Evolutionary conservation across 2,888 invertebrate genomes (phyloP).

Genomic region (Conomelus anceps): DNA sequence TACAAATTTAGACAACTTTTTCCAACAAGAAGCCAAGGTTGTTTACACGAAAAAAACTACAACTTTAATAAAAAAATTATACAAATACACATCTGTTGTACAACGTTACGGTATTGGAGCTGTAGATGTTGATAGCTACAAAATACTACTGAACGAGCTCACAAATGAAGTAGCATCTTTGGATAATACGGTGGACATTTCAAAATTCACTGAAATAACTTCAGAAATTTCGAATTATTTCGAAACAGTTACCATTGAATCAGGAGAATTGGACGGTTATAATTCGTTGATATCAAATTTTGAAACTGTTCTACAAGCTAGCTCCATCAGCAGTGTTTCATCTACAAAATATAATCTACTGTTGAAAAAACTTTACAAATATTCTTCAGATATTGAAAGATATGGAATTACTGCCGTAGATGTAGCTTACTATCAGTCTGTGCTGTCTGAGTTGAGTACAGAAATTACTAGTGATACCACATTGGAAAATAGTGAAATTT

Average conservation of each 20-base stretch:
- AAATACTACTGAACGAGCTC: neutral
- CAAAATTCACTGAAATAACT: neutral
- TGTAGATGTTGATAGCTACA: neutral
- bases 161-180: neutral
- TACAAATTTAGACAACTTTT: neutral
- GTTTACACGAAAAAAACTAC: neutral
- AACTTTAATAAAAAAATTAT: neutral
- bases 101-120: neutral
- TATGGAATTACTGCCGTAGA: neutral
- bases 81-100: neutral
- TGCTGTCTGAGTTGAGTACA: neutral
- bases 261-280: neutral
- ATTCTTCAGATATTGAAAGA: neutral
- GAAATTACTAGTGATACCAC: neutral
- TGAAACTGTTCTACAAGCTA: neutral
- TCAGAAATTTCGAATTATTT: neutral
- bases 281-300: neutral
- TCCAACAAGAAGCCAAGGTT: neutral
- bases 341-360: neutral
- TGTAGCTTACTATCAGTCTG: neutral
- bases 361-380: neutral
- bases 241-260: neutral
- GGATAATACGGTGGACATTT: neutral
- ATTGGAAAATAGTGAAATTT: neutral
- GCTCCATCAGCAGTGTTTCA: neutral